phyloP scores from a whole-genome alignment of 2,888 invertebrate species.

The Rhorus exstirpatorius region DNA sequence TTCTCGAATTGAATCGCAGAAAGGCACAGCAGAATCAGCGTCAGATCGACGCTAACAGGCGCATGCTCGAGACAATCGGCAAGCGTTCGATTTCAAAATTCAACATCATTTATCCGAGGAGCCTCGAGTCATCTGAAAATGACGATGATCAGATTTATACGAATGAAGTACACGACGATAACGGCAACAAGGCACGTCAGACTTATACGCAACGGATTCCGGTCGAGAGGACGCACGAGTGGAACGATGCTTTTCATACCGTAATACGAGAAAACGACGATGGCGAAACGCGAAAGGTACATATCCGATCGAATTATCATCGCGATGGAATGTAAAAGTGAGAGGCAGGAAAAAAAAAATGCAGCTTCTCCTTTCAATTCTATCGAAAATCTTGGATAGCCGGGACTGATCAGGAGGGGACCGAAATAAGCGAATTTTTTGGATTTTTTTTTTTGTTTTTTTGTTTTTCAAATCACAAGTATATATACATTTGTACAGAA shows the following conservation, averaged over 20 bases:
- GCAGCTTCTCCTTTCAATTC: too few relatives aligned
- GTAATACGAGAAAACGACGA: slow-evolving; percentile 68
- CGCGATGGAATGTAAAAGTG: slow-evolving; percentile 59
- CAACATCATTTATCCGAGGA: slow-evolving; percentile 44
- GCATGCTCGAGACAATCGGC: slow-evolving; percentile 92
- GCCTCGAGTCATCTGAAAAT: slow-evolving; percentile 11
- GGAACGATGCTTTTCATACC: slow-evolving; percentile 74
- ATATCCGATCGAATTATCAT: slow-evolving; percentile 46
- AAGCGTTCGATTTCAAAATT: slow-evolving; percentile 87
- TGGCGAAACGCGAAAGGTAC: slow-evolving; percentile 76
- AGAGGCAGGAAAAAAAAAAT: neutral
- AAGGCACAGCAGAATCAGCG: slow-evolving; percentile 92
- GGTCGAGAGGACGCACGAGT: slow-evolving; percentile 68
- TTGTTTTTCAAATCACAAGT: too few relatives aligned
- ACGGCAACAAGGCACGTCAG: slow-evolving; percentile 5
- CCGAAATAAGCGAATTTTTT: neutral
- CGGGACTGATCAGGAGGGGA: too few relatives aligned
- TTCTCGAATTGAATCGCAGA: slow-evolving; percentile 94
- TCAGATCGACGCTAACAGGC: slow-evolving; percentile 91
- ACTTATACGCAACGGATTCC: slow-evolving; percentile 65
- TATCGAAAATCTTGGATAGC: too few relatives aligned
- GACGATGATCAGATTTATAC: slow-evolving; percentile 46
- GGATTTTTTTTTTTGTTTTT: too few relatives aligned
- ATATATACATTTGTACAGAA: too few relatives aligned
- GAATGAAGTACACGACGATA: slow-evolving; percentile 25